Evolutionary conservation across 2,888 invertebrate genomes (phyloP).

Genomic region (Cecidostiba fungosa): DNA sequence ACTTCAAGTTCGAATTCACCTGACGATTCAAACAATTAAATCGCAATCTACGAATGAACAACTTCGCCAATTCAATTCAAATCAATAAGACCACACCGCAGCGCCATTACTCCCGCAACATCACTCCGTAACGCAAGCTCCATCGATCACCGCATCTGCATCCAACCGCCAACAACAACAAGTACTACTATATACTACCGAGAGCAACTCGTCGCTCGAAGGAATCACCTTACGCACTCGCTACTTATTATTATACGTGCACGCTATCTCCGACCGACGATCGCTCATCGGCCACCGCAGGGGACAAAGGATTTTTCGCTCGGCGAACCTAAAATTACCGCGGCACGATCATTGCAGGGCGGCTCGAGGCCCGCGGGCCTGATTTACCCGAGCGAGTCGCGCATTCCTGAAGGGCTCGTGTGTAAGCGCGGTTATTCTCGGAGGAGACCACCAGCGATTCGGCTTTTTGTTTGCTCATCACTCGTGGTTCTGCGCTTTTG

Average conservation of each 20-base stretch:
- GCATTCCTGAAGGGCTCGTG: conserved; percentile 65
- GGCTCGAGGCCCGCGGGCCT: conserved; percentile 65
- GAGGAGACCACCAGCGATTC: conserved; percentile 43
- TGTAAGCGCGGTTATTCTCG: conserved; percentile 30
- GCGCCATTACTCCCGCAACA: neutral
- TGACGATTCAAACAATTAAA: neutral
- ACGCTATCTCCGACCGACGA: conserved; percentile 32
- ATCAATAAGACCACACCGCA: neutral
- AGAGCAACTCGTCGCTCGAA: neutral
- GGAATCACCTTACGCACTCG: conserved; percentile 31
- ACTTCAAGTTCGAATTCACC: neutral
- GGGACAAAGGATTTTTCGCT: conserved; percentile 38
- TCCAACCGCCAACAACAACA: neutral
- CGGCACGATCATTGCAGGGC: conserved; percentile 63
- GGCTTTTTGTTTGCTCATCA: neutral
- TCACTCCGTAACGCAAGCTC: neutral
- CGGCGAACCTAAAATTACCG: conserved; percentile 64
- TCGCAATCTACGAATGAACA: neutral
- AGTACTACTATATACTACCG: neutral
- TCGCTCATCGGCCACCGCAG: conserved; percentile 42
- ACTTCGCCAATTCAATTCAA: neutral
- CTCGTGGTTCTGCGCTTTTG: neutral
- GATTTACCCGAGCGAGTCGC: conserved; percentile 68
- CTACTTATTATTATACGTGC: neutral
- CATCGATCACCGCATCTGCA: conserved; percentile 9